Evolutionary conservation across 2,797 vertebrate species (phyloP), one percentile per base, ranked within the genome.

Genomic region (Euthynnus affinis): DNA sequence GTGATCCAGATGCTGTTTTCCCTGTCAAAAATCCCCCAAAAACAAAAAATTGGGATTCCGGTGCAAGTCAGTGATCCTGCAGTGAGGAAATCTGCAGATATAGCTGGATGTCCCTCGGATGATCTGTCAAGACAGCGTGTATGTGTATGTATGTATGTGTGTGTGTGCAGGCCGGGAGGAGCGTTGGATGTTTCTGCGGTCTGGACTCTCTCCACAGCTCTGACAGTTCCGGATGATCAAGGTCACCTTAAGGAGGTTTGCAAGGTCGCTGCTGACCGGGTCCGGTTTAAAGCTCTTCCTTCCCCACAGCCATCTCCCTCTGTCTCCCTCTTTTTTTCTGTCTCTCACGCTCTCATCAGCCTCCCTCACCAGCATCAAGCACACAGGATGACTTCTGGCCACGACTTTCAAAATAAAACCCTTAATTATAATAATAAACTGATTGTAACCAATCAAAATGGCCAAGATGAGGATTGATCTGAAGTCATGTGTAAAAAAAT

Each of bases 351-450:
- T 71, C 78, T 2, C 29, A 55, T 62, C 55, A 66, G 72, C 59
- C 71, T 70, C 69, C 37, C 63, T 71, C 73, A 25, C 9, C 63
- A 9, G 60, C 1, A 63, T 62, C 49, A 86, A 71, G 2, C 13
- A 1, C 0, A 2, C 17, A 65, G 25, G n/a, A 78, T 0, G 0
- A 60, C 34, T 74, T 81, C 82, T 22, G 67, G 29, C 0, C 1
- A 0, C 0, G 7, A 22, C 79, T 73, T 91, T 86, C 87, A 90
- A 66, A 90, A 87, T 91, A 91, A 92, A 89, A 81, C 6, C 10
- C 5, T 0, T 0, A 1, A n/a, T 5, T n/a, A n/a, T 44, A 12
- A 44, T 8, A 13, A 37, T 37, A 37, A 37, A 27, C n/a, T 25
- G 1, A 29, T 48, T 46, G 20, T 1, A 56, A 51, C 32, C 32